These are phyloP conservation scores for Campoplex nolae DNA, from an alignment of 2,888 invertebrate species.

Conservation along the genomic window DNA sequence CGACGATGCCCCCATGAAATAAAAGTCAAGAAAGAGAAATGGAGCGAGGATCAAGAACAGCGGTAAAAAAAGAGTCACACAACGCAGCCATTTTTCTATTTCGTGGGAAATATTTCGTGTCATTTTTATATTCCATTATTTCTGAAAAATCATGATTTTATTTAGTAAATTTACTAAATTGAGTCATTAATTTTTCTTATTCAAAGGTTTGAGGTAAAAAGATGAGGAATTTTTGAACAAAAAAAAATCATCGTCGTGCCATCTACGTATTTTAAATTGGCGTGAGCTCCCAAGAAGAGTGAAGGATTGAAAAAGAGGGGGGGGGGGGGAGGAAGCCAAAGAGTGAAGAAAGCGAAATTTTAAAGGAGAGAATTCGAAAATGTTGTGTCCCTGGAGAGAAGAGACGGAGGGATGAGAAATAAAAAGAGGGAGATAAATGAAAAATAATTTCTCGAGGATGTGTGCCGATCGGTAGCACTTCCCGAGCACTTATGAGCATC, in stretches of 20 bases:
- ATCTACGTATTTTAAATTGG: conserved; percentile 23
- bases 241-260: neutral
- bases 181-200: neutral
- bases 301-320: conserved; percentile 45
- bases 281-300: conserved; percentile 30
- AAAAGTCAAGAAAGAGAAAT: conserved; percentile 25
- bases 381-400: conserved; percentile 62
- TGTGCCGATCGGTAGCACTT: conserved; percentile 63
- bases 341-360: conserved; percentile 69
- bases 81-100: neutral
- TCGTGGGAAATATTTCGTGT: neutral
- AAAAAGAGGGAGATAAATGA: conserved; percentile 47
- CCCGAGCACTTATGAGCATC: conserved; percentile 45
- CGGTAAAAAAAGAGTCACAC: neutral
- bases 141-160: neutral
- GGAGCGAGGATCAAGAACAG: neutral
- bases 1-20: conserved; percentile 29
- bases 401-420: conserved; percentile 41
- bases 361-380: conserved; percentile 65
- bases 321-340: conserved; percentile 23
- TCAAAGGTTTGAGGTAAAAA: neutral
- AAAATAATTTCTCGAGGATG: conserved; percentile 29
- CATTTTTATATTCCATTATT: neutral
- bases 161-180: neutral
- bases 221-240: neutral